A percentile compares a stretch with the other conserved stretches of the same genome.
Evolutionary conservation across 2,797 vertebrate species (phyloP).

Genomic region (Bradypodion ventrale): DNA sequence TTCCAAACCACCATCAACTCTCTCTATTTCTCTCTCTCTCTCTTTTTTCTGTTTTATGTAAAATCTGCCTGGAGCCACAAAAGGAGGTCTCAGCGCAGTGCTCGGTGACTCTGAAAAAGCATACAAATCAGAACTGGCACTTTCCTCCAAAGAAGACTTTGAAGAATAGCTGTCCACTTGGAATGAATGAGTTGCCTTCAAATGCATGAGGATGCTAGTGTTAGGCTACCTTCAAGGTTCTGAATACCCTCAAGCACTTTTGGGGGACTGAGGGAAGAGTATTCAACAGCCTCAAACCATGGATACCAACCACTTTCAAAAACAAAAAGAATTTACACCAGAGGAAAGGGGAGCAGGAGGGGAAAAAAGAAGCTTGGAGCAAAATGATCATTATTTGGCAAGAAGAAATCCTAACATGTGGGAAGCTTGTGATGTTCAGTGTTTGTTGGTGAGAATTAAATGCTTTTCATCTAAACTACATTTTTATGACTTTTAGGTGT

Average conservation of each 20-base stretch:
- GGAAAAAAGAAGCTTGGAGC: conserved; percentile 23
- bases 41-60: conserved; percentile 55
- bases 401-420: background rate
- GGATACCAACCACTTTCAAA: conserved; percentile 14
- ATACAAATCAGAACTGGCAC: conserved; percentile 43
- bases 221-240: background rate
- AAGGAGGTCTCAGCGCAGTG: conserved; percentile 26
- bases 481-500: conserved; percentile 15
- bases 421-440: conserved; percentile 29
- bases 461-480: conserved; percentile 31
- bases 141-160: conserved; percentile 28
- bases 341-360: conserved; percentile 17
- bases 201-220: background rate
- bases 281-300: background rate
- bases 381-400: background rate
- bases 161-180: conserved; percentile 37
- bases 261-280: background rate
- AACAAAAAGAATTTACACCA: conserved; percentile 8
- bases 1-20: background rate
- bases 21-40: background rate
- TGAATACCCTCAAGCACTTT: conserved; percentile 38
- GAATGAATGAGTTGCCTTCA: conserved; percentile 30
- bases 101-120: conserved; percentile 40
- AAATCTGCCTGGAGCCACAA: conserved; percentile 44
- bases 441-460: conserved; percentile 39